Evolutionary conservation across 64 coral and sea anemone species (phyloP), one percentile per base, ranked within the genome.

Genomic region (Actinia equina): DNA sequence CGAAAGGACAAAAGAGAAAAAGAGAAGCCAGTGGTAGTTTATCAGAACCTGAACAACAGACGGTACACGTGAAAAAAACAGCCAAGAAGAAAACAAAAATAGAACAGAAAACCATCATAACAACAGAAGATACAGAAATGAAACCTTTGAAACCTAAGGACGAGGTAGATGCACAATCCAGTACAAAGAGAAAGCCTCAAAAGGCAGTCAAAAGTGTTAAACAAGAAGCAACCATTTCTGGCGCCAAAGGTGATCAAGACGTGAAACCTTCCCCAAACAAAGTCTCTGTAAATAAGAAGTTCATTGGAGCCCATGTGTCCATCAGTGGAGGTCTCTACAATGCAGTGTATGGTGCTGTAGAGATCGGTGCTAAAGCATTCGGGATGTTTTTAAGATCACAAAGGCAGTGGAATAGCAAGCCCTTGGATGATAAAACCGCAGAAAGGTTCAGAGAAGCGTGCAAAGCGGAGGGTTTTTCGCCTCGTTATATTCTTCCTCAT

Each of bases 231-330:
- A 37, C 6, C 41, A 20, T 30, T 30, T 74, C 49, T 52, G 78
- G 78, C 78, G 78, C 44, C 44, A 81, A 49, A 81, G 45, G 18
- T 81, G 78, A 80, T 13, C 1, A 4, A 81, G 43, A 81, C 44
- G 78, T 81, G 44, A 44, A 81, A 49, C 17, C 44, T 79, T 43
- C 37, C 17, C 44, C 4, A 79, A 67, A 20, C 63, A 67, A n/a
- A 67, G 46, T 49, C 55, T 71, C 69, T 71, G 69, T 71, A 23
- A 65, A 65, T 1, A 81, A 81, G 17, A 92, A 94, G 88, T 89
- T 92, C 23, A 84, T 98, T 27, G 96, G 96, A 67, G 96, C 96
- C 27, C 96, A 98, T 86, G 93, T 98, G 27, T 98, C 96, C 57
- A 98, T 98, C 17, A 74, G 69, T n/a, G 96, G 96, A 20, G 93